Evolutionary conservation across 1,140 invertebrate genomes (phyloP).

Genomic region (Sycophaga agraensis): DNA sequence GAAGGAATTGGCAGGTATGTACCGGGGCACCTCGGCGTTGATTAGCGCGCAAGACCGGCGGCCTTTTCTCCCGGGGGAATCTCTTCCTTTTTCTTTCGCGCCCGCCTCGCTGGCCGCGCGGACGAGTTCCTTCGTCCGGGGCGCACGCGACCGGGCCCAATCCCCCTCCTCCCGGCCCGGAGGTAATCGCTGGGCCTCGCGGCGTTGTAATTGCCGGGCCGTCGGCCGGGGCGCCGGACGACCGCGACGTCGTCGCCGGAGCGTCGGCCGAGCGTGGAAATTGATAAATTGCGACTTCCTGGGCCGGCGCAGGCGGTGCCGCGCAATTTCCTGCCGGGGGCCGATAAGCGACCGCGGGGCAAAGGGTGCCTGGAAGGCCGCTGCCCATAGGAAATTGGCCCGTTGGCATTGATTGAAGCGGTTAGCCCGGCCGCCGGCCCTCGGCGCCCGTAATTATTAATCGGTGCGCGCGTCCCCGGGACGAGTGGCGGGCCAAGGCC

Average conservation of each 20-base stretch:
- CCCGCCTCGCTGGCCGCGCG: no score
- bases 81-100: no score
- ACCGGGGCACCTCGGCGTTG: no score
- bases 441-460: constrained; percentile 59
- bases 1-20: constrained; percentile 20
- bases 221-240: background rate
- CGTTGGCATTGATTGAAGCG: constrained; percentile 61
- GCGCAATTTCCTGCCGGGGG: constrained; percentile 49
- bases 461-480: constrained; percentile 35
- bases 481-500: no score
- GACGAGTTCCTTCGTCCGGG: no score
- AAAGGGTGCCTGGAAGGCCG: constrained; percentile 44
- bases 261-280: constrained; percentile 39
- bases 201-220: no score
- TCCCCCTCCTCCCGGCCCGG: no score
- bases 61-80: no score
- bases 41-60: no score
- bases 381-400: constrained; percentile 58
- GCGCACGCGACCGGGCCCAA: no score
- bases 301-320: constrained; percentile 36
- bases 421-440: constrained; percentile 48
- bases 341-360: constrained; percentile 24
- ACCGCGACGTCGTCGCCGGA: background rate
- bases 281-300: constrained; percentile 55
- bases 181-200: no score